These are phyloP conservation scores for Xenopus petersii DNA, from an alignment of 2,797 vertebrate genomes.

Conservation along the genomic window DNA sequence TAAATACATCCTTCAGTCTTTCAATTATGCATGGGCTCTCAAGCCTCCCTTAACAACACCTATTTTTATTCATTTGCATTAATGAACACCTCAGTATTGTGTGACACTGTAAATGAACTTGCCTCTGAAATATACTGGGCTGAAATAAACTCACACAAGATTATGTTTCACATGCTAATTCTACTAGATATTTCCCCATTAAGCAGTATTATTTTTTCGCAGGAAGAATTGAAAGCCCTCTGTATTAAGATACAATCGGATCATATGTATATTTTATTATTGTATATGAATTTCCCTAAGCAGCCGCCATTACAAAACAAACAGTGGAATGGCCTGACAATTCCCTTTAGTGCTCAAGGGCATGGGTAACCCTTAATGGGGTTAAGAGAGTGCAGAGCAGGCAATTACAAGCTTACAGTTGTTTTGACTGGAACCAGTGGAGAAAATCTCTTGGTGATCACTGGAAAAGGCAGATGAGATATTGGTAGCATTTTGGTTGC, in stretches of 20 bases:
- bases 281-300: background rate
- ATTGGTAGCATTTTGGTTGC: slow-evolving; percentile 15
- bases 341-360: slow-evolving; percentile 17
- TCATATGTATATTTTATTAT: background rate
- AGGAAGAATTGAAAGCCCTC: background rate
- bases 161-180: background rate
- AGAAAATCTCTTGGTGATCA: background rate
- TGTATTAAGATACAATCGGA: background rate
- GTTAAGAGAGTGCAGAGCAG: slow-evolving; percentile 29
- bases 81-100: slow-evolving; percentile 32
- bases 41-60: slow-evolving; percentile 40
- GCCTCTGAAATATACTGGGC: slow-evolving; percentile 13
- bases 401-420: slow-evolving; percentile 35
- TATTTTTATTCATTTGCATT: slow-evolving; percentile 47
- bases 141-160: slow-evolving; percentile 2
- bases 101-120: slow-evolving; percentile 11
- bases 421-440: slow-evolving; percentile 10
- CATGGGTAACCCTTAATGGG: slow-evolving; percentile 28
- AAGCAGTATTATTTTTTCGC: background rate
- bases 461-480: slow-evolving; percentile 24
- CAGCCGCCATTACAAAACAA: background rate
- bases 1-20: slow-evolving; percentile 45
- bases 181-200: background rate
- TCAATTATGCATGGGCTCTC: slow-evolving; percentile 41
- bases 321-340: slow-evolving; percentile 9